These are phyloP conservation scores for Tricholauxania praeusta DNA, from an alignment of 2,888 invertebrate species.

Conservation along the genomic window DNA sequence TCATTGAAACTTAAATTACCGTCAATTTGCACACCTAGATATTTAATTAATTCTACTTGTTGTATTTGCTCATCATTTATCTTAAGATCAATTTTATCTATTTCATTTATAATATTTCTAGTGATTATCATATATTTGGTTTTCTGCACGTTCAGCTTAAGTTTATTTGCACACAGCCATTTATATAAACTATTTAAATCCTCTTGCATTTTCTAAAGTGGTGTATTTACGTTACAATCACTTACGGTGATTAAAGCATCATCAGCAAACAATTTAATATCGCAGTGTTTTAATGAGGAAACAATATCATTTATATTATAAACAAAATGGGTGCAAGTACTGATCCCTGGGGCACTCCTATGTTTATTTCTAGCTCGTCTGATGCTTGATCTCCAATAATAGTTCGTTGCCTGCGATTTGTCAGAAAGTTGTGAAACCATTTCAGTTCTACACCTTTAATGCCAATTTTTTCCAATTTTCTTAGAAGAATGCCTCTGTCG, in stretches of 20 bases:
- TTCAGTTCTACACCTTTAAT: too few relatives aligned
- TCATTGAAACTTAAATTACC: not conserved
- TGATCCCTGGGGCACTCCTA: not conserved
- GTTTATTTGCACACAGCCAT: too few relatives aligned
- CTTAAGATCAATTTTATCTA: not conserved
- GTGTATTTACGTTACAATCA: too few relatives aligned
- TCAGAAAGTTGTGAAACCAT: conserved; percentile 3
- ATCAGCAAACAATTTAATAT: not conserved
- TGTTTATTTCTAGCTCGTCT: conserved; percentile 6
- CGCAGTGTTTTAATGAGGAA: too few relatives aligned
- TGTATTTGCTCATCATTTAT: not conserved
- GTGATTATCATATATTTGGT: not conserved
- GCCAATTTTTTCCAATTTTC: too few relatives aligned
- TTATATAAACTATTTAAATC: too few relatives aligned
- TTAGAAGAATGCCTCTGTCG: too few relatives aligned
- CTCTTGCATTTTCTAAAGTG: too few relatives aligned
- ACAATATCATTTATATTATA: conserved; percentile 5
- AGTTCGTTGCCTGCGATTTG: not conserved
- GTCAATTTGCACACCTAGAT: too few relatives aligned
- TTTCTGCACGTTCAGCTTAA: too few relatives aligned
- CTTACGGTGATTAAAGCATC: conserved; percentile 2
- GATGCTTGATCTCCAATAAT: too few relatives aligned
- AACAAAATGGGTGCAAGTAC: not conserved
- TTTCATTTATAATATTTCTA: not conserved
- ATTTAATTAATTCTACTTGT: not conserved